These are phyloP conservation scores for Scaptomyza tumidula DNA, from an alignment of 2,888 invertebrate species.

Conservation along the genomic window DNA sequence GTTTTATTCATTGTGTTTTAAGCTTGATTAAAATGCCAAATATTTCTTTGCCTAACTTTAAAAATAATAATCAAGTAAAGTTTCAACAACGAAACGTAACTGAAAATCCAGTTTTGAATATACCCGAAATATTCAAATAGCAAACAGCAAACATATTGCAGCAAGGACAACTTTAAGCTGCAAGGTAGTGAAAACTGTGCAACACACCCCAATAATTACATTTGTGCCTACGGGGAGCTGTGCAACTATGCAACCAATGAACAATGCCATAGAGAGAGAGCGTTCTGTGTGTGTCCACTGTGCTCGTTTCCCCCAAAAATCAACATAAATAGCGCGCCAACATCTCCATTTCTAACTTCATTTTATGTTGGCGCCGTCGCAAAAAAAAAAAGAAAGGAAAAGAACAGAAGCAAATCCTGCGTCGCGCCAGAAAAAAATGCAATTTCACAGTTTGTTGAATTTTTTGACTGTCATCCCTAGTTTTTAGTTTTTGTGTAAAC, in stretches of 20 bases:
- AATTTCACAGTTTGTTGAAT: constrained; percentile 81
- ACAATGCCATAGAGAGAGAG: constrained; percentile 10
- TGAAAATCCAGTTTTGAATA: too few species aligned
- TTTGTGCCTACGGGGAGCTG: constrained; percentile 50
- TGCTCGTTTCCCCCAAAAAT: constrained; percentile 58
- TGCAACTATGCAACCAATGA: constrained; percentile 49
- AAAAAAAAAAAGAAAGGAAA: constrained; percentile 26
- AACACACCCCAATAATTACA: constrained; percentile 68
- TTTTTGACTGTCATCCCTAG: constrained; percentile 73
- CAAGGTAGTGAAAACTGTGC: constrained; percentile 34
- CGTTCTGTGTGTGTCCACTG: constrained; percentile 32
- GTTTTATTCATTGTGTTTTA: background rate
- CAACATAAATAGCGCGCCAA: constrained; percentile 78
- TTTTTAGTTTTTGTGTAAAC: constrained; percentile 14
- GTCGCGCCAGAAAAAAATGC: constrained; percentile 79
- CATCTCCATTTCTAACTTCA: constrained; percentile 80
- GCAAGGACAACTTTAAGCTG: constrained; percentile 13
- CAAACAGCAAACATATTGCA: too few species aligned
- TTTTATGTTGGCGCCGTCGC: constrained; percentile 51
- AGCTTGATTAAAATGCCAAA: too few species aligned
- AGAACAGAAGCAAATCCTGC: constrained; percentile 34
- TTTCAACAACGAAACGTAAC: too few species aligned
- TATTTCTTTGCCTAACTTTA: background rate
- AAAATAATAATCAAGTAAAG: too few species aligned
- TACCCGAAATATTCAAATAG: too few species aligned